Percentiles rank a stretch among this genome's conserved stretches.
These are phyloP conservation scores for Delphinapterus leucas DNA, from an alignment of 2,113 vertebrate species.

Conservation along the genomic window DNA sequence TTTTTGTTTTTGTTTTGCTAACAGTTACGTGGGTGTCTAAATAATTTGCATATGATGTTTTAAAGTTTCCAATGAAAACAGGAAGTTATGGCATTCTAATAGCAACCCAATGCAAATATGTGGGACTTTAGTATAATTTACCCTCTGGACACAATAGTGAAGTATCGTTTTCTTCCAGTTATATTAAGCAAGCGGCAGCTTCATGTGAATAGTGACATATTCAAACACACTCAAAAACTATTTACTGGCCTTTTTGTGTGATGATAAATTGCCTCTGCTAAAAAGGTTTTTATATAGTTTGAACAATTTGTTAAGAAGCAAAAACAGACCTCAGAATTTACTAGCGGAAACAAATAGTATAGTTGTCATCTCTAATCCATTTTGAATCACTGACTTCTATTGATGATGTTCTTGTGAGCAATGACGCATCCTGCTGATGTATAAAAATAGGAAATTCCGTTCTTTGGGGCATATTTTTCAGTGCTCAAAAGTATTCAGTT, in stretches of 20 bases:
- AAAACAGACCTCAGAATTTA: constrained; percentile 16
- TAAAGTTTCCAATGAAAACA: background rate
- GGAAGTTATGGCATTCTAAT: background rate
- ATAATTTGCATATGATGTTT: background rate
- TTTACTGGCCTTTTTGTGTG: background rate
- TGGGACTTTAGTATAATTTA: background rate
- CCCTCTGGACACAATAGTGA: background rate
- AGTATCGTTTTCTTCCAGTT: background rate
- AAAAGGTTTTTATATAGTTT: background rate
- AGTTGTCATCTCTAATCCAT: constrained; percentile 42
- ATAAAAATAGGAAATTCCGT: background rate
- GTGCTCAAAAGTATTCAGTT: constrained; percentile 13
- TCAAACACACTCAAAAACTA: background rate
- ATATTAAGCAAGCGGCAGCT: background rate
- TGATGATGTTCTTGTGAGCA: background rate
- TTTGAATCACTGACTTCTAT: constrained; percentile 34
- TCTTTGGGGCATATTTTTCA: constrained; percentile 55
- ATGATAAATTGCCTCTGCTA: background rate
- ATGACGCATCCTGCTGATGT: background rate
- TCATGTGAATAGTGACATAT: background rate
- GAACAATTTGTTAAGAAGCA: background rate
- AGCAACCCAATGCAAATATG: background rate
- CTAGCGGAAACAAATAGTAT: background rate
- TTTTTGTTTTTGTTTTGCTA: background rate
- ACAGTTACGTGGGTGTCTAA: background rate